Base-by-base conservation (phyloP, 2,888 invertebrate genomes). In the Dendrolimus houi region DNA sequence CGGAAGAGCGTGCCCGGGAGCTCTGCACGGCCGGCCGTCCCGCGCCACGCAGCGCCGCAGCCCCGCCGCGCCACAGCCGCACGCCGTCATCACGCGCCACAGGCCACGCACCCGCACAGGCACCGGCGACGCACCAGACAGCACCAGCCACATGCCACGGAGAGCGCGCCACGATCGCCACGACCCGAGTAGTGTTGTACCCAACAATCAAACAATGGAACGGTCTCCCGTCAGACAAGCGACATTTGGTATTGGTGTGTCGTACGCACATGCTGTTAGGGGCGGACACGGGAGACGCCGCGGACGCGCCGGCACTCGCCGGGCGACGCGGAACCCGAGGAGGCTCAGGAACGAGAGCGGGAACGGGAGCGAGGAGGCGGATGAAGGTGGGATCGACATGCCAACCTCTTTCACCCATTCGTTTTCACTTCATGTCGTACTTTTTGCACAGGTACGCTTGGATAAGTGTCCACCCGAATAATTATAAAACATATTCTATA, bases 1-100 rank as follows among this genome's bases (percentile, higher is more conserved):
- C 96, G 92, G 97, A 96, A 91, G 97, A 96, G 89, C 90, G 89
- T 87, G 95, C 95, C 86, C 95, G 93, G 91, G 95, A 95, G 93
- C 94, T 95, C 95, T 96, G 94, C 92, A 87, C 78, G 81, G 75
- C 73, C 75, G 68, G 63, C 72, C 57, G 59, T 55, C 54, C 61
- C 66, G 64, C 66, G 63, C 69, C 79, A 72, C 76, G 70, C 75
- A 69, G 57, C 62, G 58, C 61, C 42, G 53, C 55, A 55, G 55
- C 54, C 14, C 63, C 63, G 62, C 60, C 62, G 60, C 65, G 61
- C 62, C 60, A 61, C 59, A 58, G 52, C 10, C 61, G 60, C 68
- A 66, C 66, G 56, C 66, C 65, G 67, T 59, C 67, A 66, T 52
- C 41, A 13, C 17, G 56, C 62, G 61, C 64, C 53, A 57, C 69